Base-by-base conservation (phyloP, 2,888 invertebrate genomes). In the Ashinkailepas kermadecensis region DNA sequence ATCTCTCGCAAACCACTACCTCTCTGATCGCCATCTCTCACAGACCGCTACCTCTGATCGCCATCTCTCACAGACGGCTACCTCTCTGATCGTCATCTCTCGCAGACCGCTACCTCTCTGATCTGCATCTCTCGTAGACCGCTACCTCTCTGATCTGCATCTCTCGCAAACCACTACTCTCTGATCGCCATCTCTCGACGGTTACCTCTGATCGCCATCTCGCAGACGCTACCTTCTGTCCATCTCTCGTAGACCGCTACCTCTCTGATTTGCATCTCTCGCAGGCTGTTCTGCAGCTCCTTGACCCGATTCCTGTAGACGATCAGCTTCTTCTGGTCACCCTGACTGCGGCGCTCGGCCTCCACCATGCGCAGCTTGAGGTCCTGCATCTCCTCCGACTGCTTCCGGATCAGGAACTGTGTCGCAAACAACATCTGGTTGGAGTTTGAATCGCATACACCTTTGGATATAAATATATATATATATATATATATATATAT, bases 341-440 rank as follows among this genome's bases (percentile, higher is more conserved):
- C 11, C 54, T 15, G 12, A 23, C 12, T 21, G 15, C 74, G 74
- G 0, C 74, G 12, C 74, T 74, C 74, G 6, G 74, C 74, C 54
- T 74, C 74, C 9, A 18, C 74, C 74, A 74, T 74, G 8, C 74
- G 12, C 39, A 25, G 21, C 74, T 74, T 74, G 6, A 74, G 39
- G 18, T 74, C 74, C 74, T 74, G 74, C 74, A 74, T 74, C 74
- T 74, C 74, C 18, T 74, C 74, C 6, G 74, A 39, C 54, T 74
- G 74, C 18, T 74, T 74, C 39, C 74, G 54, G 74, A 74, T 74
- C 21, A 74, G 54, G 7, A 74, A 74, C 74, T 74, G 74, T 11
- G 39, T 39, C 39, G 39, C 39, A 39, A 39, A 4, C 39, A 39
- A 39, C 39, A 39, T 39, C 39, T 39, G 39, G 39, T 39, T 4